A percentile compares a stretch with the other conserved stretches of the same genome.
Evolutionary conservation across 2,113 vertebrate genomes (phyloP).

Genomic region (Otis tarda): DNA sequence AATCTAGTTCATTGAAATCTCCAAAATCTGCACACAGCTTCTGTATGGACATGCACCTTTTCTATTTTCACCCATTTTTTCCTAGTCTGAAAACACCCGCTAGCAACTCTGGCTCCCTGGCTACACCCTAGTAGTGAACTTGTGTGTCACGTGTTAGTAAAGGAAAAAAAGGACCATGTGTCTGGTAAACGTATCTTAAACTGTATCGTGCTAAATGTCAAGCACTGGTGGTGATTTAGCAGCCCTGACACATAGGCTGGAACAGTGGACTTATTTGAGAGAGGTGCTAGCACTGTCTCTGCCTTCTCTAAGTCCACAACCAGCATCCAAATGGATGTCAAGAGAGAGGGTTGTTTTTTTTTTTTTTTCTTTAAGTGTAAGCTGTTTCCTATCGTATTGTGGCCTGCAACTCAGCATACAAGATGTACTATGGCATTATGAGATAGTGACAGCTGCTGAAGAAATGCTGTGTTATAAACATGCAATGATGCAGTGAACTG

Average conservation of each 20-base stretch:
- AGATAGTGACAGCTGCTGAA: conserved; percentile 74
- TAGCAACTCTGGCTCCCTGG: conserved; percentile 40
- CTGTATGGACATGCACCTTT: not conserved
- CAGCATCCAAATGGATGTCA: not conserved
- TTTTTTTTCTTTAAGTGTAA: conserved; percentile 3
- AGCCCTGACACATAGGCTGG: conserved; percentile 12
- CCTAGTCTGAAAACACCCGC: not conserved
- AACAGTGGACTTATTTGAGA: not conserved
- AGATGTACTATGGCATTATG: conserved; percentile 59
- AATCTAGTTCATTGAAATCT: not conserved
- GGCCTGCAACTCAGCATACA: conserved; percentile 51
- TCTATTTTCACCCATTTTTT: not conserved
- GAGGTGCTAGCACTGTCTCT: not conserved
- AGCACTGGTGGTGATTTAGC: not conserved
- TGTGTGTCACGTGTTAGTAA: conserved; percentile 1
- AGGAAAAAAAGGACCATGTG: not conserved
- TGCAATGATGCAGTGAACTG: conserved; percentile 73
- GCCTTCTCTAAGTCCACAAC: not conserved
- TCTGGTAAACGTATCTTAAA: not conserved
- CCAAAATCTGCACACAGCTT: not conserved
- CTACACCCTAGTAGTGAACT: not conserved
- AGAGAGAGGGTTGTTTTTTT: not conserved
- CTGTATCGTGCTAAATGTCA: conserved; percentile 19
- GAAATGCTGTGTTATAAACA: conserved; percentile 71
- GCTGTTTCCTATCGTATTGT: conserved; percentile 48